Base-by-base conservation (phyloP, 2,797 vertebrate genomes). In the Melanotaenia pygmaea region DNA sequence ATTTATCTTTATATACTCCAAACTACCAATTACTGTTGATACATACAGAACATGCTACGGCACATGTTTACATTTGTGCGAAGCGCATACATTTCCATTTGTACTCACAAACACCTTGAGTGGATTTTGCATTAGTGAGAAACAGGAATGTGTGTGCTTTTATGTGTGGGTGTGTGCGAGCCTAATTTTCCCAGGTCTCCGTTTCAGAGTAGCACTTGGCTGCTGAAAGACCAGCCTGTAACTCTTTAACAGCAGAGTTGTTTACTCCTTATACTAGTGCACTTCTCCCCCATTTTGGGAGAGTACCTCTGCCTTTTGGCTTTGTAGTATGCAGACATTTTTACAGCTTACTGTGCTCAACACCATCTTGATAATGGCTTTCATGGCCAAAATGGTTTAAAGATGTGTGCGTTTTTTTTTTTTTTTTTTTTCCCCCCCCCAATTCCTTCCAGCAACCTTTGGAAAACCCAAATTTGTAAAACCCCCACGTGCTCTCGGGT, bases 241-340 rank as follows among this genome's bases (percentile, higher is more conserved):
- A 89, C 80, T 81, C 84, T 93, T 94, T 94, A 93, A 93, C 86
- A 87, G 86, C 68, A 63, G 20, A 86, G 86, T 84, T 94, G 92
- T 94, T 93, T 92, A 90, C 91, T 88, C 81, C 86, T 92, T 81
- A 86, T 85, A 73, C 81, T 77, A 72, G 82, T 82, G 60, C 79
- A 83, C 80, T 85, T 88, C 88, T 87, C 74, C 88, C 74, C 75
- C 74, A 76, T 82, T 83, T 82, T 87, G 86, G 89, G 90, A 85
- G 70, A 77, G 76, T 86, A 85, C 80, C 84, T 85, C 79, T 71
- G 88, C 83, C 77, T 86, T 50, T 84, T 88, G 92, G 89, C 87
- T 59, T 40, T 37, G 72, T 62, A 70, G 76, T 86, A 71, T 85
- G 74, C 81, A 81, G 81, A 86, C 77, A 51, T 82, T 87, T 91